Evolutionary conservation across 1,140 invertebrate species (phyloP).

Genomic region (Hylaeus volcanicus): DNA sequence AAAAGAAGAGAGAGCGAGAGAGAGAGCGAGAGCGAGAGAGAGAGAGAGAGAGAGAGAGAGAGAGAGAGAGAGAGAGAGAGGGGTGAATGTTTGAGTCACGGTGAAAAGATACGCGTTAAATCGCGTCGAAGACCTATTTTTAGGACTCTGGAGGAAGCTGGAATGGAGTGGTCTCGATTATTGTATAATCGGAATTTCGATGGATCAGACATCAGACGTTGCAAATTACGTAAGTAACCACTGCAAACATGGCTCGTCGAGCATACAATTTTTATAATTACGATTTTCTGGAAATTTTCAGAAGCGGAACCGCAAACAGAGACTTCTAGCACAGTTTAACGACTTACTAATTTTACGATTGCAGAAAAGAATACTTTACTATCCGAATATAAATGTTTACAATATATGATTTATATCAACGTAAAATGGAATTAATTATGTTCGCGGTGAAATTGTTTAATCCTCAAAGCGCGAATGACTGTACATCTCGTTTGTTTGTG

Average conservation of each 20-base stretch:
- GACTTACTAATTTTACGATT: too few species aligned
- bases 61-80: neutral
- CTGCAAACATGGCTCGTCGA: neutral
- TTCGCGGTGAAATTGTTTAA: too few species aligned
- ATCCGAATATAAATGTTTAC: too few species aligned
- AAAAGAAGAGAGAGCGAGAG: neutral
- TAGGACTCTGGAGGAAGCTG: neutral
- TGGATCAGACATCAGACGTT: neutral
- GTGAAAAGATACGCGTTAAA: neutral
- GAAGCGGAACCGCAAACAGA: neutral
- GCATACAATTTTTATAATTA: neutral
- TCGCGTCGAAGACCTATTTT: constrained; percentile 6
- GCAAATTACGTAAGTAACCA: neutral
- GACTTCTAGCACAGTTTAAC: too few species aligned
- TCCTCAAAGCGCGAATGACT: too few species aligned
- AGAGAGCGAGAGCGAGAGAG: neutral
- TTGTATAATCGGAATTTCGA: neutral
- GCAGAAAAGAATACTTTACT: too few species aligned
- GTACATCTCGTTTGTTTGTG: too few species aligned
- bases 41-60: neutral
- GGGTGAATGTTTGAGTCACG: neutral
- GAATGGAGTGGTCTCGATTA: neutral
- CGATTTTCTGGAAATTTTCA: neutral
- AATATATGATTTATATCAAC: too few species aligned
- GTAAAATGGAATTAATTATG: too few species aligned